Base-by-base conservation (phyloP, 2,888 invertebrate species). In the Lithophane socia region DNA sequence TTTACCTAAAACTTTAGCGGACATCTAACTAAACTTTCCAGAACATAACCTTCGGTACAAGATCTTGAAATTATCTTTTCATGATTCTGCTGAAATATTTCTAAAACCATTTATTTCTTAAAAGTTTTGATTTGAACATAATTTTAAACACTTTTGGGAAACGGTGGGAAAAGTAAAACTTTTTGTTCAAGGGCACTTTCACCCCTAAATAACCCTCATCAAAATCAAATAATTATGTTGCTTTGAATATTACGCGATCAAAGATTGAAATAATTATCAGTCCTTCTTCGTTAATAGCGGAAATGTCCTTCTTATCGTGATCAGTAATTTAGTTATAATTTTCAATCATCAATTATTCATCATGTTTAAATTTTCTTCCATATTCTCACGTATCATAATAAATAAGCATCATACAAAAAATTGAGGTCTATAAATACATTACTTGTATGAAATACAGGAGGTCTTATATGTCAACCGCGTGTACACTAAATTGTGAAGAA, bases 211-310 rank as follows among this genome's bases (percentile, higher is more conserved):
- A 58, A 67, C 66, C 80, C 63, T 83, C 83, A 84, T 83, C 80
- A 83, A 84, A 83, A 80, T 84, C 13, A 77, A 76, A 77, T 83
- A 76, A 77, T 83, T 63, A 72, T 73, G 76, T 70, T 73, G 56
- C 73, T 72, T 64, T 56, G 37, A 75, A 71, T 76, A 71, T 65
- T 72, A 70, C n/a, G 70, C 10, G 65, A 60, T 75, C 63, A 56
- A 68, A 69, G 64, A 80, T 74, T 54, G 54, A 64, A 73, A 74
- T 74, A 74, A 83, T 71, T 42, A 60, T 60, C 52, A 71, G 52
- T 54, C 37, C 29, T 75, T 70, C 5, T 65, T 65, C 42, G 65
- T 42, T 69, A 52, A 47, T 65, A 52, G 24, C n/a, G 9, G 29
- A 74, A 61, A 61, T 66, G 18, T 58, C n/a, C n/a, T 49, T 80